Evolutionary conservation across 2,888 invertebrate species (phyloP), one percentile per base, ranked within the genome.

Genomic region (Pocota personata): DNA sequence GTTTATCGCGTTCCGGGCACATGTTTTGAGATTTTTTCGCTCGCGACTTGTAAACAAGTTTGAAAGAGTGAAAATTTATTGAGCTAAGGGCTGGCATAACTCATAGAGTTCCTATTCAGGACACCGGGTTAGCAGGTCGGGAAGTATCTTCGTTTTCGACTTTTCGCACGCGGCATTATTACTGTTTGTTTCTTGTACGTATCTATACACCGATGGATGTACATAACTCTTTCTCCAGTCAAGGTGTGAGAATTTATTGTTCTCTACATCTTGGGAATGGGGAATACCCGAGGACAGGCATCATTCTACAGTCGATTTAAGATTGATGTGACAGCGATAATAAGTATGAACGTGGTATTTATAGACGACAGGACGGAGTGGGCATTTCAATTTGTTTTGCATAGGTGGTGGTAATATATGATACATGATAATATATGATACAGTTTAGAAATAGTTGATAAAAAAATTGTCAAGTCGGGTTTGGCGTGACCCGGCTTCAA

Each of bases 51-150:
- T 58, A 67, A 76, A 76, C 72, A 76, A 84, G 87, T 89, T 90
- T 88, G 89, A 88, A 90, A 89, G 90, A 90, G 90, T 90, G 90
- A 89, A 91, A 90, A 91, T 91, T 91, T 91, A 91, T 91, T 90
- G 89, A 91, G 90, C 90, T 90, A 90, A 89, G 90, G 91, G 91
- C 89, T 90, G 90, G 89, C 91, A 91, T 91, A 91, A 91, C 91
- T 91, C 91, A 91, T 91, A 91, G 89, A 88, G 87, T 77, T 69
- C 76, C 88, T 89, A 62, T 86, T 75, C 87, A 80, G 80, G 80
- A 87, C 89, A 89, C 89, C 89, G 88, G 91, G 91, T 90, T 90
- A 91, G 90, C 90, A 90, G 91, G 91, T 91, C 86, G 86, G 71
- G 14, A 30, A 66, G 76, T 72, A 82, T 60, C 72, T 77, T 77